Base-by-base conservation (phyloP, 2,113 vertebrate genomes). In the Turnix velox region DNA sequence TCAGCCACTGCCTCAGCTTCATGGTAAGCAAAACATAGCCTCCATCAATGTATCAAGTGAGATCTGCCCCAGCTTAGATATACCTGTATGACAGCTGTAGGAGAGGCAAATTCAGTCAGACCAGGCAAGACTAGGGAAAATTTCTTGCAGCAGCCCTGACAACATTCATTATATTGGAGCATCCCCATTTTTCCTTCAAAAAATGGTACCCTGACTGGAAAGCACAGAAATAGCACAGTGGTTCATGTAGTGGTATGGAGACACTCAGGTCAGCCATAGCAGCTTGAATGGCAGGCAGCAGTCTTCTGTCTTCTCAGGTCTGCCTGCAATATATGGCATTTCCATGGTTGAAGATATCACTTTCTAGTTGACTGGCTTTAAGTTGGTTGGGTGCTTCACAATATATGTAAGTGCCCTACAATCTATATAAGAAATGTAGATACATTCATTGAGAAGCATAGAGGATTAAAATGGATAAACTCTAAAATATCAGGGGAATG, bases 71-170 rank as follows among this genome's bases (percentile, higher is more conserved):
- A 55, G 30, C 12, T 9, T 57, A 31, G 30, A 54, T 69, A 63
- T 31, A 15, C 10, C 27, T 22, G 5, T 0, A 1, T 52, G 35
- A 79, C 33, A 63, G 19, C 6, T 79, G 69, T 49, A 45, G 23
- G n/a, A 58, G 23, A 72, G 14, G 3, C 5, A 77, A 57, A n/a
- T n/a, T 73, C 15, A 49, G 17, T 49, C 12, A 22, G 9, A 35
- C 12, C 4, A n/a, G 30, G 19, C 63, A n/a, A 2, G 54, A 39
- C 10, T 10, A 58, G 12, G 10, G 5, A 37, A 2, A 3, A 4
- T 12, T 40, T 62, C 18, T 69, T 3, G 11, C 27, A 74, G n/a
- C 2, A 76, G 23, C 5, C 9, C 46, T 46, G 49, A 62, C 11
- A 77, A 27, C 25, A 40, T 19, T 69, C 3, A 12, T 45, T 71